Conservation (phyloP, 2,888 invertebrate species). For the Phalera bucephala region DNA sequence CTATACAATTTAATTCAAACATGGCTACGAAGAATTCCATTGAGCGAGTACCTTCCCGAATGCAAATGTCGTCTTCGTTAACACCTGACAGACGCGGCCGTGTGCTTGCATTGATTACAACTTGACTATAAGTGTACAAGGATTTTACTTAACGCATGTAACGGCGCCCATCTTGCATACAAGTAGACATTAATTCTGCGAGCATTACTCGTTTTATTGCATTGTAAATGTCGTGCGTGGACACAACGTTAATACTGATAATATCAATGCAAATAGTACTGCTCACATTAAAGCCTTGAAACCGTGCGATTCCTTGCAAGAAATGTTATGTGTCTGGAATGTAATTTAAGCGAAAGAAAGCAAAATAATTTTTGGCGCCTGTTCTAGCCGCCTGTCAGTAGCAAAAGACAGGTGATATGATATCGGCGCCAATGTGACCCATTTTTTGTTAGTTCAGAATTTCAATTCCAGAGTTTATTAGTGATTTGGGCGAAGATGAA, state of each 20-base stretch:
- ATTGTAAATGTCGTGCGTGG: not conserved
- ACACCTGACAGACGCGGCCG: conserved; percentile 10
- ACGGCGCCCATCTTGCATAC: not conserved
- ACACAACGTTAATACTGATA: not conserved
- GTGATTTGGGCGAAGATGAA: conserved; percentile 7
- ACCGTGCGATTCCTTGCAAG: no score
- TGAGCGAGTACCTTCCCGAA: conserved; percentile 2
- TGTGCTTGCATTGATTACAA: conserved; percentile 6
- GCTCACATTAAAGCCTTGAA: no score
- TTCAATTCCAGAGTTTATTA: conserved; percentile 3
- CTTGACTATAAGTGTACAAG: not conserved
- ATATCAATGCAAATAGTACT: not conserved
- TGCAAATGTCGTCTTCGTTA: conserved; percentile 8
- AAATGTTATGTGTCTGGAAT: no score
- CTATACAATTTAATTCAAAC: conserved; percentile 4
- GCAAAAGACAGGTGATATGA: not conserved
- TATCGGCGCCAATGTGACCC: not conserved
- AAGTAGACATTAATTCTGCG: not conserved
- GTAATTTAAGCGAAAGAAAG: no score
- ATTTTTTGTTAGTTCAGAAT: not conserved
- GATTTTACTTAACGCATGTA: conserved; percentile 5
- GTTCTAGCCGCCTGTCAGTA: not conserved
- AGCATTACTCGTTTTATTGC: not conserved
- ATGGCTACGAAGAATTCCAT: conserved; percentile 3
- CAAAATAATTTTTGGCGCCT: not conserved